These are phyloP conservation scores for Orthosia incerta DNA, from an alignment of 2,888 invertebrate genomes.

Conservation along the genomic window DNA sequence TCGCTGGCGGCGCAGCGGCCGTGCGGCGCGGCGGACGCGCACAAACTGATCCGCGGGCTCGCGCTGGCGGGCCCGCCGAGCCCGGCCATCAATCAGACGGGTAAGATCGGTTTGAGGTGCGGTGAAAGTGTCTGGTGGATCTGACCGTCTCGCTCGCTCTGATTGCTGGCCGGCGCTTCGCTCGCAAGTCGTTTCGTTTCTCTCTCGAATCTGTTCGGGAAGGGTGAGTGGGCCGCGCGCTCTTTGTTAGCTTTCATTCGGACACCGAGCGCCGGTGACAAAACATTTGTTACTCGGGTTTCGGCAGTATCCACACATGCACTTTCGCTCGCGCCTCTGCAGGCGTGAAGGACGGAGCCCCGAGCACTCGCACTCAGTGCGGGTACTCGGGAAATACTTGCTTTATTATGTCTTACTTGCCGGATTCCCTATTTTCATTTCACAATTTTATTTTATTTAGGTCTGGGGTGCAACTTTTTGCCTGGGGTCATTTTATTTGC, in stretches of 20 bases:
- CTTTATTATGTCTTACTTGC: conserved; percentile 48
- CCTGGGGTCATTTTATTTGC: conserved; percentile 19
- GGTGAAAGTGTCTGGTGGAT: conserved; percentile 85
- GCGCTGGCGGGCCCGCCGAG: conserved; percentile 74
- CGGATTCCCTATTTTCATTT: conserved; percentile 29
- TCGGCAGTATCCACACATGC: conserved; percentile 87
- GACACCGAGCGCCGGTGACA: conserved; percentile 74
- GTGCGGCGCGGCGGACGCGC: conserved; percentile 67
- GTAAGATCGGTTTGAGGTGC: conserved; percentile 83
- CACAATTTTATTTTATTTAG: conserved; percentile 15
- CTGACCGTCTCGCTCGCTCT: conserved; percentile 68
- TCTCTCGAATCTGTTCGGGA: conserved; percentile 74
- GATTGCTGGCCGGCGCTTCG: conserved; percentile 69
- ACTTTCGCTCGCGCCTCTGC: conserved; percentile 88
- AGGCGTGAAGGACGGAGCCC: conserved; percentile 55
- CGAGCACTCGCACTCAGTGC: conserved; percentile 58
- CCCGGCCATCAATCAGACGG: conserved; percentile 70
- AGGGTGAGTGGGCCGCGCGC: conserved; percentile 76
- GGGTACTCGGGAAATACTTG: conserved; percentile 46
- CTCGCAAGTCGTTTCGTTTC: conserved; percentile 62
- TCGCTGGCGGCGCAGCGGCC: conserved; percentile 74
- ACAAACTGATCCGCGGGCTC: conserved; percentile 77
- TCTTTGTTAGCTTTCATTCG: conserved; percentile 69
- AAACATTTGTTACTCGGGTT: conserved; percentile 77
- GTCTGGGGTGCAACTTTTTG: background rate